Conservation (phyloP, 2,888 invertebrate genomes). For the Malthinus flaveolus region DNA sequence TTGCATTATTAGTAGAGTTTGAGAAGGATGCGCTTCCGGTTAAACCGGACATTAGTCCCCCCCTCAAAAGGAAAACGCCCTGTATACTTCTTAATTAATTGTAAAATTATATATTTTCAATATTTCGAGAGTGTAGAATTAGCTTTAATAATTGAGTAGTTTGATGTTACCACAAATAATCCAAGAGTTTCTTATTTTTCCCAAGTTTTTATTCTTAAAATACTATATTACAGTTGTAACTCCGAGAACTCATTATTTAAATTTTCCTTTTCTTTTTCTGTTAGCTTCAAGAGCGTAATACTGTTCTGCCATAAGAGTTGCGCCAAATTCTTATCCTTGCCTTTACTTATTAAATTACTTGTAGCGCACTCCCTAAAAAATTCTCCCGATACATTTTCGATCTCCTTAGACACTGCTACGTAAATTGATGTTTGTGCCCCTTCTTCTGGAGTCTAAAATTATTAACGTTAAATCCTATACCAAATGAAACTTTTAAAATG, state of each 20-base stretch:
- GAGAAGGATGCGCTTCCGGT: too few species aligned
- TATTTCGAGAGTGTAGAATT: too few species aligned
- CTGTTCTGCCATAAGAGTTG: slow-evolving; percentile 84
- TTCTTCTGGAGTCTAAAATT: slow-evolving; percentile 71
- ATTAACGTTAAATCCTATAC: neutral
- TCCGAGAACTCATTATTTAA: neutral
- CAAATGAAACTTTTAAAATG: neutral
- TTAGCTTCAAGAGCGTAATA: slow-evolving; percentile 71
- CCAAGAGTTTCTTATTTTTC: too few species aligned
- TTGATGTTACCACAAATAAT: too few species aligned
- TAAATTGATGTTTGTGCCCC: slow-evolving; percentile 82
- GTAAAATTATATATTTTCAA: too few species aligned
- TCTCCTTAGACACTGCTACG: slow-evolving; percentile 73
- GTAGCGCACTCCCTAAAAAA: slow-evolving; percentile 76
- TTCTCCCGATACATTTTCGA: slow-evolving; percentile 71
- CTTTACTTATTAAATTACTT: slow-evolving; percentile 8
- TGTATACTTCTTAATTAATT: too few species aligned
- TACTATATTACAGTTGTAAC: too few species aligned
- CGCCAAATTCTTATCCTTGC: slow-evolving; percentile 56
- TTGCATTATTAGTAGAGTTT: too few species aligned
- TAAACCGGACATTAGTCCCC: too few species aligned
- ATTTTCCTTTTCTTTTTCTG: slow-evolving; percentile 59
- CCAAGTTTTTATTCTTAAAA: too few species aligned
- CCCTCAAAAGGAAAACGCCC: too few species aligned
- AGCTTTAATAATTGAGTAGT: too few species aligned